phyloP scores from a whole-genome alignment of 2,888 invertebrate genomes.

The Hydriomena furcata region DNA sequence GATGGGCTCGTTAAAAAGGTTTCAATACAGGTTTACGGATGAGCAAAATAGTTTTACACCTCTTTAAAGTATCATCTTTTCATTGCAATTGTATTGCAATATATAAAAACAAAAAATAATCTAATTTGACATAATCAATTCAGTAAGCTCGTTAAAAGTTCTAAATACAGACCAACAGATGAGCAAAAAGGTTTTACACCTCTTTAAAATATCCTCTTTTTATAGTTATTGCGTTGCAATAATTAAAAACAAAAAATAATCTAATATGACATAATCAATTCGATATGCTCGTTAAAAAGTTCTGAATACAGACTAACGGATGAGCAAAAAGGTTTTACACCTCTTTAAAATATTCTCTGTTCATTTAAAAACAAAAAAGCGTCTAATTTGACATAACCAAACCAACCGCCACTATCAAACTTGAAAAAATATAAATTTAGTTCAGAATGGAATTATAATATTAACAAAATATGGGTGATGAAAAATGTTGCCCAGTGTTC shows the following conservation, averaged over 20 bases:
- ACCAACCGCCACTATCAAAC: background rate
- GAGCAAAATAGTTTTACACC: background rate
- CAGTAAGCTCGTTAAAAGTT: too few species aligned
- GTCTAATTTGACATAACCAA: background rate
- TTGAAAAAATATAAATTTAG: slow-evolving; percentile 1
- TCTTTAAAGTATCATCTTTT: background rate
- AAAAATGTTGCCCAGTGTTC: slow-evolving; percentile 30
- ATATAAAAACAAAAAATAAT: too few species aligned
- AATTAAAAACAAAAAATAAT: too few species aligned
- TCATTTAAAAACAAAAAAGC: too few species aligned
- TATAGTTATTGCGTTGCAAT: too few species aligned
- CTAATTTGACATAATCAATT: background rate
- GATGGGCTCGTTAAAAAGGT: too few species aligned
- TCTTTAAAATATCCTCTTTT: background rate
- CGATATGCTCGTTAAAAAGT: too few species aligned
- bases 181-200: background rate
- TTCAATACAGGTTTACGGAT: too few species aligned
- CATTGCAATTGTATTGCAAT: too few species aligned
- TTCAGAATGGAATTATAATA: slow-evolving; percentile 19
- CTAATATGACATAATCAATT: background rate
- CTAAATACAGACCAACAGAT: too few species aligned
- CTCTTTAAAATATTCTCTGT: background rate
- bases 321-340: background rate
- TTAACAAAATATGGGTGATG: slow-evolving; percentile 28
- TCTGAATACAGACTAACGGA: too few species aligned